phyloP scores from a whole-genome alignment of 1,140 invertebrate genomes.

The Drosophila chauvacae region DNA sequence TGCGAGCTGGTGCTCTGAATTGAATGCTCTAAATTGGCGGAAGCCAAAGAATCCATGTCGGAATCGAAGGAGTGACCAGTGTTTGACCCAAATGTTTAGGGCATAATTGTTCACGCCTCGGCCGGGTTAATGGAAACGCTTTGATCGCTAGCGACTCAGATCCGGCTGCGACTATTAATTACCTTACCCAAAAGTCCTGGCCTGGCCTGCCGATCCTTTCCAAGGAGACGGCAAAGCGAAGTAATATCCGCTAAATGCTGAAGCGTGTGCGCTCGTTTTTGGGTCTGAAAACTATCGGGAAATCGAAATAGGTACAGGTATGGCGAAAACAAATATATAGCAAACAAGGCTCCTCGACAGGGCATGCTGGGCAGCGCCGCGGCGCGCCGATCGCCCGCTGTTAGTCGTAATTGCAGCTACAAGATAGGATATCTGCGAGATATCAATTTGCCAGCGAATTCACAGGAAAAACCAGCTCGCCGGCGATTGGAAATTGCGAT shows the following conservation, averaged over 20 bases:
- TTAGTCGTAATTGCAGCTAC: constrained; percentile 51
- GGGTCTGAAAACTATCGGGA: constrained; percentile 6
- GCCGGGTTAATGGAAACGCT: constrained; percentile 56
- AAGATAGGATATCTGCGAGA: constrained; percentile 50
- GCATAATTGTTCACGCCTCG: constrained; percentile 79
- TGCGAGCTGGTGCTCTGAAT: constrained; percentile 50
- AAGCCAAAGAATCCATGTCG: constrained; percentile 41
- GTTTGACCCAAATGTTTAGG: constrained; percentile 77
- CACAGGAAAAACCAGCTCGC: constrained; percentile 28
- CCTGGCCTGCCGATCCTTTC: background rate
- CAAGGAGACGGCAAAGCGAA: background rate
- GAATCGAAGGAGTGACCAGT: constrained; percentile 39
- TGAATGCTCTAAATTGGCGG: constrained; percentile 65
- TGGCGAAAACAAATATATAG: background rate
- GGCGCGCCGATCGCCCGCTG: constrained; percentile 44
- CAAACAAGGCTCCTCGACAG: no score
- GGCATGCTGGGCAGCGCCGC: constrained; percentile 29
- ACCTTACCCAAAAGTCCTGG: background rate
- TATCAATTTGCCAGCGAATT: constrained; percentile 42
- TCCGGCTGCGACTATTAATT: constrained; percentile 46
- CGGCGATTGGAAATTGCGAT: constrained; percentile 20
- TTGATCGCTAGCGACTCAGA: constrained; percentile 50
- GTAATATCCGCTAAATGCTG: constrained; percentile 48
- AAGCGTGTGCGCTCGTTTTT: constrained; percentile 52
- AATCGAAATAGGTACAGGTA: constrained; percentile 1